Conservation (phyloP, 2,888 invertebrate genomes). For the Mythimna lalbum region DNA sequence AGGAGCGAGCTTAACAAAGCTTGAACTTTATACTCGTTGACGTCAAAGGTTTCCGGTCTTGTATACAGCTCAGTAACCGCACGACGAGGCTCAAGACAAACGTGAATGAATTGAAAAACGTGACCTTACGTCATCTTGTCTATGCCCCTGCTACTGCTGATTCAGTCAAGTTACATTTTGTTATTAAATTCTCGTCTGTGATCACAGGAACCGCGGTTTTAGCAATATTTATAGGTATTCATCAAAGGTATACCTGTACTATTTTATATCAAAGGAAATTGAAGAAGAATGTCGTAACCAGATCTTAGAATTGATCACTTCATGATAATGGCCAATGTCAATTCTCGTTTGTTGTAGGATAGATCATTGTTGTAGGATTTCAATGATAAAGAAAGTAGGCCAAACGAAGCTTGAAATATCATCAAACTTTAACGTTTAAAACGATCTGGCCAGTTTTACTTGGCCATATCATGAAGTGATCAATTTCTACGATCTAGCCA, state of each 20-base stretch:
- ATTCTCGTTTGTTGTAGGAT: too few relatives aligned
- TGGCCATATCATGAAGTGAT: too few relatives aligned
- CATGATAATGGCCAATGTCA: too few relatives aligned
- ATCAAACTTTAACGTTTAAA: too few relatives aligned
- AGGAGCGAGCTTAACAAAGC: constrained; percentile 22
- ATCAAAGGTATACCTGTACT: neutral
- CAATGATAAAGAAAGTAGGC: too few relatives aligned
- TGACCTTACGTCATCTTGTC: constrained; percentile 68
- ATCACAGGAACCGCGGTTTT: constrained; percentile 14
- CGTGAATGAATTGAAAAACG: constrained; percentile 66
- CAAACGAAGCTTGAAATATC: too few relatives aligned
- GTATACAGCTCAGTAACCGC: constrained; percentile 39
- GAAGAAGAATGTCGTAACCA: neutral
- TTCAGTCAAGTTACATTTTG: constrained; percentile 36
- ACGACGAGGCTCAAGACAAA: constrained; percentile 49
- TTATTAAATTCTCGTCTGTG: constrained; percentile 29
- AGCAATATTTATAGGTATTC: neutral
- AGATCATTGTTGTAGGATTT: too few relatives aligned
- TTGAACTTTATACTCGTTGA: constrained; percentile 36
- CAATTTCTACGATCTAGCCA: too few relatives aligned
- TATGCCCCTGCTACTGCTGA: constrained; percentile 30
- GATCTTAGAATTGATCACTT: too few relatives aligned
- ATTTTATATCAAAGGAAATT: neutral
- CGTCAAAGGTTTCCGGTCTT: constrained; percentile 34
- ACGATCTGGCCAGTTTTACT: too few relatives aligned